These are phyloP conservation scores for Oryzias javanicus DNA, from an alignment of 2,113 vertebrate genomes.

Conservation along the genomic window DNA sequence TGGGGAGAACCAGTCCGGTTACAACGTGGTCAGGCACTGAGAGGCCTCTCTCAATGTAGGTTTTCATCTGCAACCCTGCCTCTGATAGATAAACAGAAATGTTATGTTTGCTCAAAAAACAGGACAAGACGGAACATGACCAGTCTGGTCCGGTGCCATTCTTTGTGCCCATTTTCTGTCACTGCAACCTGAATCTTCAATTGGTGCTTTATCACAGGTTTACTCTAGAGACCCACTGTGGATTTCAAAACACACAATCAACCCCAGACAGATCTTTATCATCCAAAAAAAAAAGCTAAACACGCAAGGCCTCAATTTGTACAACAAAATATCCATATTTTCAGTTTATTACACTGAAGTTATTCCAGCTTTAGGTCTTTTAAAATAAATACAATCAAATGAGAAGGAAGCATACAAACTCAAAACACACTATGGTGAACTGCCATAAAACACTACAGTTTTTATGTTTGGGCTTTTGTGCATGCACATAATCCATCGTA, in stretches of 20 bases:
- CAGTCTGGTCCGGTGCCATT: background rate
- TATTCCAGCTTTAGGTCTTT: background rate
- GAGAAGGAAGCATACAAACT: no score
- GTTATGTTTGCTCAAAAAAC: background rate
- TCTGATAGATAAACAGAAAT: slow-evolving; percentile 72
- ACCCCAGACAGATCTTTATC: no score
- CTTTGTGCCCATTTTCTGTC: background rate
- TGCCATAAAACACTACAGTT: no score
- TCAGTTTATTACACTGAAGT: slow-evolving; percentile 3
- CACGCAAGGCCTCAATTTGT: no score
- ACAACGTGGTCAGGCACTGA: slow-evolving; percentile 93
- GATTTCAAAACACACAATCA: background rate
- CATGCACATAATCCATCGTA: slow-evolving; percentile 41
- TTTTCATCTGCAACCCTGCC: slow-evolving; percentile 83
- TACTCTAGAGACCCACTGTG: background rate
- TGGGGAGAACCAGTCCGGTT: slow-evolving; percentile 83
- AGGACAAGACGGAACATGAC: background rate
- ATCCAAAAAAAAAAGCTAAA: no score
- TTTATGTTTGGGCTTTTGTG: background rate
- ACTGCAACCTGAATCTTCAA: background rate
- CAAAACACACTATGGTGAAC: no score
- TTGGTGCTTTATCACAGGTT: background rate
- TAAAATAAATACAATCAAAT: no score
- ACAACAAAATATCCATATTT: background rate
- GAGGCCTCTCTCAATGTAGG: slow-evolving; percentile 83